Conservation (phyloP, 2,113 vertebrate species). For the Alces alces region DNA sequence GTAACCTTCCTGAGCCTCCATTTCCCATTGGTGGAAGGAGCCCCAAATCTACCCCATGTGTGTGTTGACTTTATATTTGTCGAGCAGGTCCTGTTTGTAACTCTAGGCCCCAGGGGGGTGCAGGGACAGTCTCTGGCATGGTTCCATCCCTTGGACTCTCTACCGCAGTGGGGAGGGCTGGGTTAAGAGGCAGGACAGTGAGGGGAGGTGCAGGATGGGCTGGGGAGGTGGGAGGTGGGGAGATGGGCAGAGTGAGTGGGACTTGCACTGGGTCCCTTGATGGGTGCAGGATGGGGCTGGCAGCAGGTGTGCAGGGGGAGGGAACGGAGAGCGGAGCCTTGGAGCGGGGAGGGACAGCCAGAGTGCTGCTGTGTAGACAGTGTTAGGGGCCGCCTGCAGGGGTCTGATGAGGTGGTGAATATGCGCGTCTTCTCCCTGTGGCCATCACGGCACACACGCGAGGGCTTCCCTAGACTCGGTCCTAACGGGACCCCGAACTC, state of each 20-base stretch:
- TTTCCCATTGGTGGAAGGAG: not conserved
- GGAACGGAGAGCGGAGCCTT: not conserved
- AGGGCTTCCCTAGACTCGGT: not conserved
- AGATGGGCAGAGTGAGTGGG: not conserved
- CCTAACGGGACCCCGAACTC: not conserved
- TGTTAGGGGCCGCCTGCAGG: not conserved
- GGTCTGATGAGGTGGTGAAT: not conserved
- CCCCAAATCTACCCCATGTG: not conserved
- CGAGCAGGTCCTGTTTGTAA: not conserved
- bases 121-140: not conserved
- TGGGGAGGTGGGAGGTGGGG: accelerated
- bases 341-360: not conserved
- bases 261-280: not conserved
- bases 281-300: not conserved
- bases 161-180: not conserved
- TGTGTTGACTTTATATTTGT: not conserved
- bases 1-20: not conserved
- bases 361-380: not conserved
- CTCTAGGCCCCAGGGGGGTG: not conserved
- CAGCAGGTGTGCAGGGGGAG: too few species aligned
- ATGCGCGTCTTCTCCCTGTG: not conserved
- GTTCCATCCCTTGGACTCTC: not conserved
- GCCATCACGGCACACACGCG: not conserved
- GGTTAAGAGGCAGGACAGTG: not conserved
- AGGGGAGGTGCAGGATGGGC: too few species aligned